phyloP scores from a whole-genome alignment of 2,113 vertebrate species.

The Tragelaphus strepsiceros region DNA sequence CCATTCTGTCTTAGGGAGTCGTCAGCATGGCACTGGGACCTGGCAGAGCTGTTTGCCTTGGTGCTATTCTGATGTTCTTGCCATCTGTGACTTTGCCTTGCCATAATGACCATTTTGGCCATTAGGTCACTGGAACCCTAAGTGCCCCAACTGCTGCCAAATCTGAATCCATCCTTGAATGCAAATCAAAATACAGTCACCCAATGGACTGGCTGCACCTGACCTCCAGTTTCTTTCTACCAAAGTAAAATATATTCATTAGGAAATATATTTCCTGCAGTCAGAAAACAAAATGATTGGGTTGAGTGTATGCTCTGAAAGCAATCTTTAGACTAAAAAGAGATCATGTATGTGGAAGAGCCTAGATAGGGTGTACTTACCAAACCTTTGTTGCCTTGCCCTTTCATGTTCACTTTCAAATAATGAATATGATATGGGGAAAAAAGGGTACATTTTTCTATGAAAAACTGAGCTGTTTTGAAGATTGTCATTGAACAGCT shows the following conservation, averaged over 20 bases:
- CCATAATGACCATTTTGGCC: background rate
- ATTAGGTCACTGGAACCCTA: background rate
- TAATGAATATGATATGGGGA: background rate
- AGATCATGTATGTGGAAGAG: background rate
- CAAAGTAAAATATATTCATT: background rate
- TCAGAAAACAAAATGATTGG: background rate
- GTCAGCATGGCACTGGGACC: background rate
- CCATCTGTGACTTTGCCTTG: background rate
- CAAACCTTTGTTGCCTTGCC: background rate
- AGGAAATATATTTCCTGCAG: background rate
- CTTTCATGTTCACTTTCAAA: slow-evolving; percentile 23
- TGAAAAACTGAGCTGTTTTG: background rate
- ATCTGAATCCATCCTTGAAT: background rate
- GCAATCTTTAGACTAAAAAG: background rate
- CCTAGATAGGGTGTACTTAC: background rate
- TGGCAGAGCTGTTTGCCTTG: background rate
- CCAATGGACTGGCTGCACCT: background rate
- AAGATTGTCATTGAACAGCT: background rate
- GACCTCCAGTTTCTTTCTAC: background rate
- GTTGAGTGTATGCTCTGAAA: background rate
- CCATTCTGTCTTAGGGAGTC: background rate
- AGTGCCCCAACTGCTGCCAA: background rate
- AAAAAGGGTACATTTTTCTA: background rate
- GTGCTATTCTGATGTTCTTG: background rate
- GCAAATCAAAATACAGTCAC: background rate